Evolutionary conservation across 2,113 vertebrate species (phyloP).

Genomic region (Xiphophorus maculatus): DNA sequence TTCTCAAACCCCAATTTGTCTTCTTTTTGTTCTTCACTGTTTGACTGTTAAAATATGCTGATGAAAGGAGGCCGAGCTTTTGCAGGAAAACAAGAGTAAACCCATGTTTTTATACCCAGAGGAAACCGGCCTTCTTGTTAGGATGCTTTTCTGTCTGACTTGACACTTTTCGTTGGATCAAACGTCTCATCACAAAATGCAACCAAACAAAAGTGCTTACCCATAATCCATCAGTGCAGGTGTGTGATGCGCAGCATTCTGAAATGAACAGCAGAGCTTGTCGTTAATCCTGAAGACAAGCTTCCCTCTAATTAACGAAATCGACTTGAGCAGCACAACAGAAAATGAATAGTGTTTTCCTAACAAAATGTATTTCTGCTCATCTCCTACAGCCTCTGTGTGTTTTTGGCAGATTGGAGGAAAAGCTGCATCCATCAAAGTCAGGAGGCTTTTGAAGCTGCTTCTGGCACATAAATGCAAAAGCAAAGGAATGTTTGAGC

Average conservation of each 20-base stretch:
- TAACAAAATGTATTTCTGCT: constrained; percentile 28
- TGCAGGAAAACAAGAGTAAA: constrained; percentile 47
- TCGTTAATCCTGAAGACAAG: constrained; percentile 69
- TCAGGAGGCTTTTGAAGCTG: constrained; percentile 11
- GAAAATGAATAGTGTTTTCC: constrained; percentile 32
- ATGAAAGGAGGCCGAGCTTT: constrained; percentile 65
- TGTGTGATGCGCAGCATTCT: constrained; percentile 45
- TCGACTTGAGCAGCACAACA: constrained; percentile 36
- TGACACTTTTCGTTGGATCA: constrained; percentile 79
- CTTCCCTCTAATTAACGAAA: constrained; percentile 68
- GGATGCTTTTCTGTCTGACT: constrained; percentile 74
- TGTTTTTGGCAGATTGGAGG: constrained; percentile 23
- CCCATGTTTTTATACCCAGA: constrained; percentile 65
- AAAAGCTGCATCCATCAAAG: constrained; percentile 23
- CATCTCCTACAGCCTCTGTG: neutral
- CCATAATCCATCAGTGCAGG: constrained; percentile 74
- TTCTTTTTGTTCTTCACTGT: constrained; percentile 63
- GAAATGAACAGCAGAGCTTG: constrained; percentile 53
- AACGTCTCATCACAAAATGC: constrained; percentile 74
- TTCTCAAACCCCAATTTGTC: constrained; percentile 76
- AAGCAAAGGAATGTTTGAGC: neutral
- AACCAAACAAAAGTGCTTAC: constrained; percentile 72
- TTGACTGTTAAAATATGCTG: constrained; percentile 77
- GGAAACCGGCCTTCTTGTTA: constrained; percentile 75
- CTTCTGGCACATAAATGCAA: neutral